Percentiles rank a stretch among this genome's conserved stretches.
Evolutionary conservation across 2,797 vertebrate genomes (phyloP).

Genomic region (Salarias fasciatus): DNA sequence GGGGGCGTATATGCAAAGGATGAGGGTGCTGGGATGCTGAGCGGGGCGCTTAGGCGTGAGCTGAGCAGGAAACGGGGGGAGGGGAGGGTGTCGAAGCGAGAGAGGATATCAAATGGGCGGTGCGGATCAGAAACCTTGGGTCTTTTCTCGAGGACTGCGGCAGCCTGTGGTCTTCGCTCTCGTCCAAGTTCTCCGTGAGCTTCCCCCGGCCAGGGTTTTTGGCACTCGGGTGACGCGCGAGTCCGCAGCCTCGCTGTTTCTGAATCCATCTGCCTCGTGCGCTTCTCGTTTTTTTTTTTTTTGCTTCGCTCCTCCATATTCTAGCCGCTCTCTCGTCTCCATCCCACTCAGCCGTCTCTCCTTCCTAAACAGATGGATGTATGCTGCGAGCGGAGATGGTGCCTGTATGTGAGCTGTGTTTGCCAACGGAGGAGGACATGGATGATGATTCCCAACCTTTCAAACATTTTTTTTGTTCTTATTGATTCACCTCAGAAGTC

Average conservation of each 20-base stretch:
- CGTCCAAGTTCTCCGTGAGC: slow-evolving; percentile 23
- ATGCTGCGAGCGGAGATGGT: slow-evolving; percentile 36
- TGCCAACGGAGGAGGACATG: slow-evolving; percentile 47
- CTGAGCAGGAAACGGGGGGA: slow-evolving; percentile 15
- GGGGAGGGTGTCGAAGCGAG: slow-evolving; percentile 19
- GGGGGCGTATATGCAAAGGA: slow-evolving; percentile 24
- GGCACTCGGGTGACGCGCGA: slow-evolving; percentile 31
- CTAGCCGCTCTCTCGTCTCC: slow-evolving; percentile 3
- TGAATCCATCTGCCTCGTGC: neutral
- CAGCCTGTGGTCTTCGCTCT: slow-evolving; percentile 26
- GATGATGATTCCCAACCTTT: slow-evolving; percentile 52
- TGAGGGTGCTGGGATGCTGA: slow-evolving; percentile 15
- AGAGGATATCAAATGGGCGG: slow-evolving; percentile 24
- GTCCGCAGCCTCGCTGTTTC: slow-evolving; percentile 9
- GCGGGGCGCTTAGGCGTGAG: slow-evolving; percentile 10
- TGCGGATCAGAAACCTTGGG: slow-evolving; percentile 18
- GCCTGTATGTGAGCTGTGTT: slow-evolving; percentile 27
- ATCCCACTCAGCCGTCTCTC: slow-evolving; percentile 1
- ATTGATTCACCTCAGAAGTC: slow-evolving; percentile 36
- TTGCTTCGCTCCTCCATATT: neutral
- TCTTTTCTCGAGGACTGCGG: slow-evolving; percentile 4
- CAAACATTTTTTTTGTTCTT: slow-evolving; percentile 34
- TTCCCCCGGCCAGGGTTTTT: slow-evolving; percentile 27
- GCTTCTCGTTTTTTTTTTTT: neutral
- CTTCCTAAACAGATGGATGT: slow-evolving; percentile 23